These are phyloP conservation scores for Venustaconcha ellipsiformis DNA, from an alignment of 1,140 invertebrate species.

Conservation along the genomic window DNA sequence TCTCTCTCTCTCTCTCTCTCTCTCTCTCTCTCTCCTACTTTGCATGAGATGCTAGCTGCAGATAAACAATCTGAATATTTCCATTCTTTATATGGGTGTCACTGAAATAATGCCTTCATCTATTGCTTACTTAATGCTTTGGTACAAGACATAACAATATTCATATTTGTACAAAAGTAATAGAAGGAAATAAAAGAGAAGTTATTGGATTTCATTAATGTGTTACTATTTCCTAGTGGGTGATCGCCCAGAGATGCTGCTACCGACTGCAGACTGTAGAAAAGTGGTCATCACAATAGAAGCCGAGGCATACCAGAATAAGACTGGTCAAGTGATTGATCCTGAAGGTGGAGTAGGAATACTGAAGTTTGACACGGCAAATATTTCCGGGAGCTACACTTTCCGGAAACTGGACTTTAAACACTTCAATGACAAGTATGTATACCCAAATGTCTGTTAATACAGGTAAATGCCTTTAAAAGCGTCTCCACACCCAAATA, in stretches of 20 bases:
- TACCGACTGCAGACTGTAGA: conserved; percentile 25
- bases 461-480: background rate
- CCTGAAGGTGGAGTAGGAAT: conserved; percentile 30
- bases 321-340: conserved; percentile 13
- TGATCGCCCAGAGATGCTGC: conserved; percentile 25
- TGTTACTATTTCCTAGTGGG: conserved; percentile 24
- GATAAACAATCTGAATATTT: too few relatives aligned
- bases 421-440: conserved; percentile 25
- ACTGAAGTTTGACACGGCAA: conserved; percentile 10
- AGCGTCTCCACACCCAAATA: background rate
- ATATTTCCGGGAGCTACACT: background rate
- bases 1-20: too few relatives aligned
- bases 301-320: conserved; percentile 24
- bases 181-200: too few relatives aligned
- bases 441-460: background rate
- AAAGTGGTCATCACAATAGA: conserved; percentile 35
- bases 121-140: too few relatives aligned
- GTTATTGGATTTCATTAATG: too few relatives aligned
- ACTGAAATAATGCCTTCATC: too few relatives aligned
- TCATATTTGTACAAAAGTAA: too few relatives aligned
- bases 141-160: too few relatives aligned
- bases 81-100: too few relatives aligned
- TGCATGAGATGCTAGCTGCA: too few relatives aligned
- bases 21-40: too few relatives aligned
- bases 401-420: conserved; percentile 16